Base-by-base conservation (phyloP, 2,113 vertebrate species). In the Proteles cristata region DNA sequence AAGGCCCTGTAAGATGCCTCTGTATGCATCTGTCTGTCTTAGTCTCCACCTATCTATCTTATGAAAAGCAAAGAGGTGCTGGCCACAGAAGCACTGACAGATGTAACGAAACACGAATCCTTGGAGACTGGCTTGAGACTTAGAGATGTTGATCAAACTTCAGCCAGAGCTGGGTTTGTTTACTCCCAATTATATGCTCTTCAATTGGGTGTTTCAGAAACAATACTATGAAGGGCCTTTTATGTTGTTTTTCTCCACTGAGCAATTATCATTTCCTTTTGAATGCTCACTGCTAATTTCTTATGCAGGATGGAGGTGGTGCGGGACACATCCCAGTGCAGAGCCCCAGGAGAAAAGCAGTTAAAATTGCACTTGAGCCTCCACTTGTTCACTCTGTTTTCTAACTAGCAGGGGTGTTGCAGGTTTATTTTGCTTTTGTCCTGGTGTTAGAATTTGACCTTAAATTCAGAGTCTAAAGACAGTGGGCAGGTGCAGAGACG, bases 121-220 rank as follows among this genome's bases (percentile, higher is more conserved):
- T 26, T 71, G 50, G 19, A 61, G 45, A 65, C 33, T 19, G 28
- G 43, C 74, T 66, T 43, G 82, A 92, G 94, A 61, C 76, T 48
- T 65, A 61, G 81, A 90, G 63, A 92, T 85, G 33, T 83, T 95
- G 81, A 93, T 80, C 87, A 69, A 88, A 80, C 69, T 26, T 94
- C 63, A 74, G 65, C 43, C 92, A 85, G 65, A 93, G 77, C 48
- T 89, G 90, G 39, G 17, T 93, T 92, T 69, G 45, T 69, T 95
- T 91, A 93, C 43, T 10, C 74, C 58, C 92, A 85, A 89, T 95
- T 80, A 88, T 50, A 65, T 25, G 43, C 68, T 87, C 82, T 91
- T 90, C 90, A 66, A 74, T 68, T 63, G 82, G 39, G 73, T 85
- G 50, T 88, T 94, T 96, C 83, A 92, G 95, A 96, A 97, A 89